Evolutionary conservation across 1,140 invertebrate genomes (phyloP), one percentile per base, ranked within the genome.

Genomic region (Pinna nobilis): DNA sequence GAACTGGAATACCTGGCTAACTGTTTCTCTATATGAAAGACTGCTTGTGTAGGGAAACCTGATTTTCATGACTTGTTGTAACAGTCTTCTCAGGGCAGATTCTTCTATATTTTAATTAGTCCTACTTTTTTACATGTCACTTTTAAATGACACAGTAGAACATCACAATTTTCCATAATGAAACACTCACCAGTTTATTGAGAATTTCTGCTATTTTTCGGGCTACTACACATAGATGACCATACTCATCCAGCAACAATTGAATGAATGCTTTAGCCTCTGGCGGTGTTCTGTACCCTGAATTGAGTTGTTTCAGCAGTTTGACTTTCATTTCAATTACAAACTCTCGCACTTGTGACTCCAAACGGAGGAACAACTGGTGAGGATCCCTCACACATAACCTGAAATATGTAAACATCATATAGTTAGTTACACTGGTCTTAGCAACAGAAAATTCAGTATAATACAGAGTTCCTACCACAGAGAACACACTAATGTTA

Each of bases 311-410:
- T 77, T 91, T 89, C 44, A 93, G 86, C 41, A 93, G 89, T 70
- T 90, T 88, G 74, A 92, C 90, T 86, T 92, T 93, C 66, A 92
- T 90, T 82, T 92, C 92, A 60, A 92, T 90, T 57, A 93, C 91
- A 84, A 92, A 92, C 77, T 93, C 91, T 74, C 92, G 90, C 6
- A 92, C 91, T 74, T 93, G 91, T 57, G 91, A 90, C 67, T 93
- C 91, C 44, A 93, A 81, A 67, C 91, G 90, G 82, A 92, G 89
- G 82, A 92, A 92, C 59, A 93, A 86, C 69, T 92, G 91, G 80
- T 92, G 92, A 41, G 92, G 90, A 85, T 93, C 91, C 74, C 89
- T 90, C 66, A 86, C 87, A 82, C 91, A 92, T 57, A 93, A 86
- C 83, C 93, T 93, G 82, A 1, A 87, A 72, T 32, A 57, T 37